Evolutionary conservation across 2,113 vertebrate genomes (phyloP).

Genomic region (Pagrus major): DNA sequence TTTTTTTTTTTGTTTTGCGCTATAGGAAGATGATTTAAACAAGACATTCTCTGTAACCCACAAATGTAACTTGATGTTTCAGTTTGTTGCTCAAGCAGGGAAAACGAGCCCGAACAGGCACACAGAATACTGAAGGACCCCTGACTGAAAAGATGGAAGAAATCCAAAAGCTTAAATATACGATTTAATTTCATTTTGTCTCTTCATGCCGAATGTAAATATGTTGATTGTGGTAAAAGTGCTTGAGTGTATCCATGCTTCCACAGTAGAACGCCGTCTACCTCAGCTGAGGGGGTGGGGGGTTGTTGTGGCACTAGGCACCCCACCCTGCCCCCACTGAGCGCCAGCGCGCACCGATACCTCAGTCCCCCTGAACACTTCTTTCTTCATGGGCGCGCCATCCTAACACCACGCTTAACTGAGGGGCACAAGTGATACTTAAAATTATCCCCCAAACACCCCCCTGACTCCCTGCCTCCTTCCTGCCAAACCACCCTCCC

Average conservation of each 20-base stretch:
- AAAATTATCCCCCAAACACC: conserved; percentile 79
- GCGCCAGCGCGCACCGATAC: conserved; percentile 89
- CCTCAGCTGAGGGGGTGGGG: conserved; percentile 92
- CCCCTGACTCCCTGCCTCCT: conserved; percentile 82
- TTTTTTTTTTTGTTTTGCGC: conserved; percentile 57
- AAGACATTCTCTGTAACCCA: conserved; percentile 86
- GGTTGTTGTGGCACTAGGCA: conserved; percentile 80
- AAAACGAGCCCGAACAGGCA: conserved; percentile 66
- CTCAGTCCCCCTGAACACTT: conserved; percentile 88
- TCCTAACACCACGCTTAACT: conserved; percentile 86
- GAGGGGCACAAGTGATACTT: conserved; percentile 92
- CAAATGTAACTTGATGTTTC: conserved; percentile 74
- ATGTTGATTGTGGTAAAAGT: conserved; percentile 92
- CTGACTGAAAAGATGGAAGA: conserved; percentile 64
- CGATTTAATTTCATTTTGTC: conserved; percentile 76
- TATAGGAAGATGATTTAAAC: conserved; percentile 77
- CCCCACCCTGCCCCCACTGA: conserved; percentile 82
- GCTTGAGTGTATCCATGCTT: conserved; percentile 90
- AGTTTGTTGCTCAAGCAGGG: conserved; percentile 61
- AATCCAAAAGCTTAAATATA: conserved; percentile 86
- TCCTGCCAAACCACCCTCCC: conserved; percentile 79
- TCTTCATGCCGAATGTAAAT: conserved; percentile 89
- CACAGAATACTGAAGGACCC: conserved; percentile 54
- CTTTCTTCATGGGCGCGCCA: conserved; percentile 88
- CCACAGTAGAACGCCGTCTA: conserved; percentile 92